Conservation (phyloP, 2,797 vertebrate species). For the Phoxinus dragarum region DNA sequence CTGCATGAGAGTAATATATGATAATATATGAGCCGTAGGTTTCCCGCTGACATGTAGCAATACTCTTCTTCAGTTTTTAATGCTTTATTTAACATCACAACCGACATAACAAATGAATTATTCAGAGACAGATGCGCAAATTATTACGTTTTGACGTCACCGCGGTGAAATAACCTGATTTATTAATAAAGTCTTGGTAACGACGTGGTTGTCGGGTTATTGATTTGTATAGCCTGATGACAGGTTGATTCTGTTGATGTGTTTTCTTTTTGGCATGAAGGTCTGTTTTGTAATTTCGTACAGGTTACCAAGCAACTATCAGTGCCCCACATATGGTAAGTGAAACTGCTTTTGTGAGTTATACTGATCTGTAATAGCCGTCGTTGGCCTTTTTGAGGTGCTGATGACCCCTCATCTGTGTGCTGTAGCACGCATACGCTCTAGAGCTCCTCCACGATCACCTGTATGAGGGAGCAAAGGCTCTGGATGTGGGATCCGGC, state of each 20-base stretch:
- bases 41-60: no score
- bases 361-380: slow-evolving; percentile 22
- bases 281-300: slow-evolving; percentile 64
- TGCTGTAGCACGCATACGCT: slow-evolving; percentile 91
- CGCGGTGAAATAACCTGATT: no score
- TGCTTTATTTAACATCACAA: no score
- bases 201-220: no score
- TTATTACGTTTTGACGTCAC: no score
- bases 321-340: slow-evolving; percentile 99
- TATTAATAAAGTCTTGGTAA: no score
- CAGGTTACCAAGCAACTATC: slow-evolving; percentile 99
- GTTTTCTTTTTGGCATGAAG: slow-evolving; percentile 24
- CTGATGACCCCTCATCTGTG: slow-evolving; percentile 51
- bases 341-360: slow-evolving; percentile 42
- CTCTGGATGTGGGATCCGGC: slow-evolving; percentile 97
- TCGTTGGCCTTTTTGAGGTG: slow-evolving; percentile 21
- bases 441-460: slow-evolving; percentile 97
- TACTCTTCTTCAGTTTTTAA: no score
- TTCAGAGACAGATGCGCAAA: no score
- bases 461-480: slow-evolving; percentile 95
- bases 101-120: no score
- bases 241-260: neutral
- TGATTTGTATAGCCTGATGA: no score
- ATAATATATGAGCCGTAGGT: no score
- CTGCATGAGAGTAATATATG: no score